Conservation (phyloP, 2,113 vertebrate genomes). For the Triplophysa dalaica region DNA sequence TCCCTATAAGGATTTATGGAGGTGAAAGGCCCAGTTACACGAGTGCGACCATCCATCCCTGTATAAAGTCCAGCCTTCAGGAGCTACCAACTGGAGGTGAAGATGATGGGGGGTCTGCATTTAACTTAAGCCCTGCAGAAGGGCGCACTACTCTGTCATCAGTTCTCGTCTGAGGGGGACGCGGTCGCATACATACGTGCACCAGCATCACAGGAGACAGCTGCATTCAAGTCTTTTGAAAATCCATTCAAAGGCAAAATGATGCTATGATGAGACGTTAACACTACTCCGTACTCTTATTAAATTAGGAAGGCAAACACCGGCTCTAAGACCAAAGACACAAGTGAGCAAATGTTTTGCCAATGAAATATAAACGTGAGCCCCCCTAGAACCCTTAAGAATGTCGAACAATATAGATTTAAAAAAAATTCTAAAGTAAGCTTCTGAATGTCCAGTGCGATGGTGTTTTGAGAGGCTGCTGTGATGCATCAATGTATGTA, state of each 20-base stretch:
- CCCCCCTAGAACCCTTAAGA: too few species aligned
- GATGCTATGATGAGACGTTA: not conserved
- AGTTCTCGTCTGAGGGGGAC: conserved; percentile 57
- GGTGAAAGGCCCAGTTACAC: conserved; percentile 36
- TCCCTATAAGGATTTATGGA: conserved; percentile 20
- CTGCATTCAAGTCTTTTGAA: conserved; percentile 13
- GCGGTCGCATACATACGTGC: conserved; percentile 10
- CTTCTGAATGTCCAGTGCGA: too few species aligned
- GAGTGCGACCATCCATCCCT: conserved; percentile 43
- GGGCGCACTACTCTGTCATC: conserved; percentile 70
- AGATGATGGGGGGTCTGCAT: conserved; percentile 39
- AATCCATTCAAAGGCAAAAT: not conserved
- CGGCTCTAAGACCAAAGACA: not conserved
- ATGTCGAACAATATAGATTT: too few species aligned
- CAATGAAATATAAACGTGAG: too few species aligned
- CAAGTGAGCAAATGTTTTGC: not conserved
- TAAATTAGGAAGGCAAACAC: not conserved
- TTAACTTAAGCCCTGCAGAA: conserved; percentile 68
- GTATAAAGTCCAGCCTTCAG: conserved; percentile 43
- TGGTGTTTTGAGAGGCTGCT: too few species aligned
- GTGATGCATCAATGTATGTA: too few species aligned
- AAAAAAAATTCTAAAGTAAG: too few species aligned
- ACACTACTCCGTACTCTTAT: not conserved
- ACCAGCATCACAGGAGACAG: conserved; percentile 42
- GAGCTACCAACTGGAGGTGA: conserved; percentile 10